Evolutionary conservation across 2,797 vertebrate species (phyloP), one percentile per base, ranked within the genome.

Genomic region (Falco rusticolus): DNA sequence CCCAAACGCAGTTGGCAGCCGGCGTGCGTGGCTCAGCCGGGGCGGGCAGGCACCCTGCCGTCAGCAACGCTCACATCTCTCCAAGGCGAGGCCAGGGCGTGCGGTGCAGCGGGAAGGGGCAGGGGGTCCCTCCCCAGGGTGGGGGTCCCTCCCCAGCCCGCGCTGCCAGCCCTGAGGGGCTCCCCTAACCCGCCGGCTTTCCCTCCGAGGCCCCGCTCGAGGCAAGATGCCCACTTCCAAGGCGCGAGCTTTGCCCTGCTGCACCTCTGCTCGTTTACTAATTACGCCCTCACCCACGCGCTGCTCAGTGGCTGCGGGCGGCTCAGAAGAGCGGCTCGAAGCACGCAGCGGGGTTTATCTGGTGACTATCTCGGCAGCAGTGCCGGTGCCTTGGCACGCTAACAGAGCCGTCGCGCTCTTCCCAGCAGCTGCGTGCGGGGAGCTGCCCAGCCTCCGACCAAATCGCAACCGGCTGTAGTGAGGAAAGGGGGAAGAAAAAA

Each of bases 1-100:
- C 79, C 59, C 65, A 65, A 87, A 75, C 5, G 68, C 11, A 15
- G 48, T 4, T 5, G 12, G 54, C 87, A 91, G 87, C n/a, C 65
- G 16, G 65, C 0, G 1, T 4, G 50, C 0, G 0, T 3, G 19
- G 83, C 33, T 37, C 37, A 37, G 10, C 60, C 7, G 48, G 70
- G 64, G 83, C 45, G 66, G 66, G 88, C 14, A 24, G 77, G 71
- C 51, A 72, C 50, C 0, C 0, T 0, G 4, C 60, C 8, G 25
- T 18, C 74, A 81, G 24, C 83, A 75, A 22, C 0, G 7, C 54
- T 76, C 16, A 2, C 56, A 21, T 25, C 57, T 71, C 53, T 24
- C 26, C 43, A 2, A 43, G 43, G 41, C 7, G 56, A 41, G 34
- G 66, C 21, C 8, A 4, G 71, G 79, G 18, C 7, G 56, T 5